Conservation (phyloP, 2,797 vertebrate species). For the Sebastolobus alascanus region DNA sequence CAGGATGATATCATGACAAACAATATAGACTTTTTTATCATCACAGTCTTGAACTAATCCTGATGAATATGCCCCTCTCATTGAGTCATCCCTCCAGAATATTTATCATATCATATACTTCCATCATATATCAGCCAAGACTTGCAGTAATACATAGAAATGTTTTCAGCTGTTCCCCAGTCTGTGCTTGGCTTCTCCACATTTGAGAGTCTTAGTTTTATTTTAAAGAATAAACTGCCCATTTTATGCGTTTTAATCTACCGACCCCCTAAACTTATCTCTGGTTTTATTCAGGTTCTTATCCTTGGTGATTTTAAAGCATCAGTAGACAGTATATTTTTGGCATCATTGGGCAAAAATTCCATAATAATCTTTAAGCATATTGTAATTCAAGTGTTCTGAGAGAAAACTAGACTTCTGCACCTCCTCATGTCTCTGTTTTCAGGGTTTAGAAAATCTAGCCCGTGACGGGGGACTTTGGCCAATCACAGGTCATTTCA, state of each 20-base stretch:
- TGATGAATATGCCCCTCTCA: not conserved
- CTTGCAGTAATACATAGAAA: not conserved
- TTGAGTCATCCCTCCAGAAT: not conserved
- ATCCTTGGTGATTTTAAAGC: no score
- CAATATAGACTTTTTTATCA: not conserved
- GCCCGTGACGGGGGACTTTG: no score
- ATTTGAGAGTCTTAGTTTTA: not conserved
- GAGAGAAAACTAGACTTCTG: no score
- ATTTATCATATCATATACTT: not conserved
- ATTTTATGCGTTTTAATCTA: not conserved
- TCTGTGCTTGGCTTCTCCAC: not conserved
- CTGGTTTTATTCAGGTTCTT: not conserved
- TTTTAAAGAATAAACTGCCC: not conserved
- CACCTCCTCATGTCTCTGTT: no score
- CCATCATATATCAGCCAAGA: not conserved
- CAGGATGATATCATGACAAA: not conserved
- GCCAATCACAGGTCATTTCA: no score
- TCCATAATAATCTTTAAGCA: no score
- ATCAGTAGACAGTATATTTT: no score
- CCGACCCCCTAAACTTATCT: not conserved
- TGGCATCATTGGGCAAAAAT: no score
- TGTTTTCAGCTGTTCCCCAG: not conserved
- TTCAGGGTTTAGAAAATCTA: no score
- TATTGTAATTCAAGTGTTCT: no score
- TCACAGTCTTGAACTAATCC: not conserved